phyloP scores from a whole-genome alignment of 2,113 vertebrate species.

The Echinops telfairi region DNA sequence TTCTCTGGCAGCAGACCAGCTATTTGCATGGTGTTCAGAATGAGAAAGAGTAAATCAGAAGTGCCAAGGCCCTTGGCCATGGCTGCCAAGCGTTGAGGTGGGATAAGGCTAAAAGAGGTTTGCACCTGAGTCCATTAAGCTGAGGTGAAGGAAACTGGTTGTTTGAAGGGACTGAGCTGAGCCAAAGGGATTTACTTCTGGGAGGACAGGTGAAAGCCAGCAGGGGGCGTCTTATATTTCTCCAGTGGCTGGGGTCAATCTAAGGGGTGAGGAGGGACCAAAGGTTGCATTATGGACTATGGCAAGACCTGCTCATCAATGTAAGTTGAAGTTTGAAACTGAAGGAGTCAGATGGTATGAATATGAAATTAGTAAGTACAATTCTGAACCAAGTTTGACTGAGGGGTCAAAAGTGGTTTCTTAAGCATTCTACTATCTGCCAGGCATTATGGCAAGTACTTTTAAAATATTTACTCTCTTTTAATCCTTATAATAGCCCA shows the following conservation, averaged over 20 bases:
- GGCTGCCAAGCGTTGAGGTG: background rate
- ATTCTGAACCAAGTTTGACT: background rate
- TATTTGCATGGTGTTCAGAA: conserved; percentile 6
- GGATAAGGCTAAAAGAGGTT: background rate
- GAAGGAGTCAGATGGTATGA: background rate
- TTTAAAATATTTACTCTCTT: background rate
- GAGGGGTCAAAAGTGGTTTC: background rate
- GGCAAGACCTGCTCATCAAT: background rate
- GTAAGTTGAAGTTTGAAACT: background rate
- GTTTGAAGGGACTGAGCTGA: background rate
- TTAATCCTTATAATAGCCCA: background rate
- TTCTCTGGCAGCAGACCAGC: background rate
- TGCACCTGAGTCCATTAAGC: background rate
- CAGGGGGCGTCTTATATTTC: background rate
- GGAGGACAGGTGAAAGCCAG: background rate
- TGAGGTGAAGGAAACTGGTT: background rate
- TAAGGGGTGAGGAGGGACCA: too few species aligned
- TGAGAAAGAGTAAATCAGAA: background rate
- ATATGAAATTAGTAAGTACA: background rate
- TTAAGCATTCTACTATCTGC: conserved; percentile 11
- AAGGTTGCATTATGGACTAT: background rate
- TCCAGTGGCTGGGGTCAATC: background rate
- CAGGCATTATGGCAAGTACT: background rate
- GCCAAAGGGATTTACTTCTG: background rate
- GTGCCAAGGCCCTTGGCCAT: background rate